phyloP scores from a whole-genome alignment of 2,888 invertebrate genomes.

The Caenorhabditis plicata region DNA sequence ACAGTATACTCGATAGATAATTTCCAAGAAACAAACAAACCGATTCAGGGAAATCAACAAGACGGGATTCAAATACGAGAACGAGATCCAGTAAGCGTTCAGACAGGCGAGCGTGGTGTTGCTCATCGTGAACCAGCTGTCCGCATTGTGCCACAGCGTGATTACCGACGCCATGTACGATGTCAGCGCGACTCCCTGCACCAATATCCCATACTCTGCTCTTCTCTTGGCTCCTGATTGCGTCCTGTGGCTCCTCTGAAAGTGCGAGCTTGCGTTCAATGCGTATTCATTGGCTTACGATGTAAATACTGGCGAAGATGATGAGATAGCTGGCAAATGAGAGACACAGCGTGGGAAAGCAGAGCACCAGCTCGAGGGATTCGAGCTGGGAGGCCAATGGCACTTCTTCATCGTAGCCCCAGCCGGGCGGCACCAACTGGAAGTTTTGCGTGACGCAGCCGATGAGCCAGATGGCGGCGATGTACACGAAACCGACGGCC shows the following conservation, averaged over 20 bases:
- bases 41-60: background rate
- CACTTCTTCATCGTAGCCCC: slow-evolving; percentile 15
- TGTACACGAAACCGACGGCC: slow-evolving; percentile 1
- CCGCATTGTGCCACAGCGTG: slow-evolving; percentile 4
- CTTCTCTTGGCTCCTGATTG: no score
- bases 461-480: background rate
- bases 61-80: slow-evolving; percentile 4
- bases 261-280: background rate
- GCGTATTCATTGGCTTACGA: background rate
- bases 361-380: slow-evolving; percentile 3
- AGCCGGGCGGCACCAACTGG: slow-evolving; percentile 3
- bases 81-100: slow-evolving; percentile 4
- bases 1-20: no score
- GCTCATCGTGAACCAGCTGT: background rate
- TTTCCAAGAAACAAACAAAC: no score
- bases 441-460: slow-evolving; percentile 15
- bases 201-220: no score
- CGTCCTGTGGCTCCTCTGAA: background rate
- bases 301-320: background rate
- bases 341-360: slow-evolving; percentile 12
- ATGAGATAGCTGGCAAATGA: slow-evolving; percentile 3
- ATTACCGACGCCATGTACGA: background rate
- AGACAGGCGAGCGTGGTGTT: background rate
- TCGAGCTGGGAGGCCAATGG: background rate
- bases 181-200: background rate